These are phyloP conservation scores for Octodon degus DNA, from an alignment of 2,113 vertebrate genomes.

Conservation along the genomic window DNA sequence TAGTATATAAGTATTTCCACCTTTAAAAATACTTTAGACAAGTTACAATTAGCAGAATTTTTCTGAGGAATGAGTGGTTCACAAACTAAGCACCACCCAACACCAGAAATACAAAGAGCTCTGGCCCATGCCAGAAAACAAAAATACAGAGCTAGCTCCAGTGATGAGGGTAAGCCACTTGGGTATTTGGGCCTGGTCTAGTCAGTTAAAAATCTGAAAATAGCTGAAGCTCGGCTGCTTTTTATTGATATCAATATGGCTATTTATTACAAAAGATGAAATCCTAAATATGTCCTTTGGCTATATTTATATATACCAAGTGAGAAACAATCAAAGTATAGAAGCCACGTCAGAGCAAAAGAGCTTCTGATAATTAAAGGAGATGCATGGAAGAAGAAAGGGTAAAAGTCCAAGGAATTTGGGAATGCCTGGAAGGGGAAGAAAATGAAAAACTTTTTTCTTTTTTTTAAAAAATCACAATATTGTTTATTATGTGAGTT, in stretches of 20 bases:
- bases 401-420: too few species aligned
- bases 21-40: neutral
- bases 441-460: too few species aligned
- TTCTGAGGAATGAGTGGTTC: neutral
- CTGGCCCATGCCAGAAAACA: neutral
- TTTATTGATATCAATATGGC: neutral
- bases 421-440: too few species aligned
- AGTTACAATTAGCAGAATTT: neutral
- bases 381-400: neutral
- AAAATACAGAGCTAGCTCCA: neutral
- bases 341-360: neutral
- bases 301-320: neutral
- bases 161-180: neutral
- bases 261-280: neutral
- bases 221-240: neutral
- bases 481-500: conserved; percentile 99
- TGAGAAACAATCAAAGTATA: neutral
- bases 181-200: neutral
- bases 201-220: neutral
- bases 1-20: neutral
- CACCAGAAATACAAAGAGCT: neutral
- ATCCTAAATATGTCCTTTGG: neutral
- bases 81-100: neutral
- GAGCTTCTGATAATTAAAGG: neutral
- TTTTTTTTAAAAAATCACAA: conserved; percentile 91